Evolutionary conservation across 2,888 invertebrate genomes (phyloP).

Genomic region (Ecliptopera silaceata): DNA sequence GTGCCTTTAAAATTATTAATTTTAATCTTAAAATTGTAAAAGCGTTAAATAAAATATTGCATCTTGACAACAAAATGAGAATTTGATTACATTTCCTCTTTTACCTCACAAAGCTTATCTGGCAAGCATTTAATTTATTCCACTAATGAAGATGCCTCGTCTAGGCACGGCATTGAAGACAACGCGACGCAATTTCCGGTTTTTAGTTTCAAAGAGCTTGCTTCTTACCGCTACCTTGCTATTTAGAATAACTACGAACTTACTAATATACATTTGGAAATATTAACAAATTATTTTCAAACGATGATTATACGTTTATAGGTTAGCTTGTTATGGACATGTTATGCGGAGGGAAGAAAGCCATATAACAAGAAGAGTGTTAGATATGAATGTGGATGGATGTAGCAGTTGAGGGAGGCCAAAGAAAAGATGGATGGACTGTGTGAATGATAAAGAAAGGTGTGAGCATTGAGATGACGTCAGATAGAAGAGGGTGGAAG

Average conservation of each 20-base stretch:
- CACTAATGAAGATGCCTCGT: conserved; percentile 71
- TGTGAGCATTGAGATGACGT: no score
- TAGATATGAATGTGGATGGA: no score
- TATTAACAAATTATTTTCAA: no score
- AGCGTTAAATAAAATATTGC: conserved; percentile 12
- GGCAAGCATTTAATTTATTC: conserved; percentile 66
- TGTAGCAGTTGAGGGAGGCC: no score
- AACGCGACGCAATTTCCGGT: conserved; percentile 79
- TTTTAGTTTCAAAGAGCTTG: conserved; percentile 79
- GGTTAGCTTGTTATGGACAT: no score
- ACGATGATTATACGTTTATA: no score
- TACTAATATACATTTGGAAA: neutral
- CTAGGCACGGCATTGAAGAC: conserved; percentile 70
- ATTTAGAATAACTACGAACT: conserved; percentile 42
- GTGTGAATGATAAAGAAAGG: no score
- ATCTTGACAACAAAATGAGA: conserved; percentile 21
- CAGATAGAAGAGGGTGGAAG: no score
- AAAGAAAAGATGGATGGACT: no score
- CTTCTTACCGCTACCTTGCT: conserved; percentile 59
- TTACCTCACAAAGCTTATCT: conserved; percentile 25
- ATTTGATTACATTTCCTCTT: conserved; percentile 25
- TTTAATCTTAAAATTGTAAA: neutral
- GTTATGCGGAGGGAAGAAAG: no score
- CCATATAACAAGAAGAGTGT: no score
- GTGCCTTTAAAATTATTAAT: neutral